These are phyloP conservation scores for Macquaria ambigua DNA, from an alignment of 2,113 vertebrate genomes.

Conservation along the genomic window DNA sequence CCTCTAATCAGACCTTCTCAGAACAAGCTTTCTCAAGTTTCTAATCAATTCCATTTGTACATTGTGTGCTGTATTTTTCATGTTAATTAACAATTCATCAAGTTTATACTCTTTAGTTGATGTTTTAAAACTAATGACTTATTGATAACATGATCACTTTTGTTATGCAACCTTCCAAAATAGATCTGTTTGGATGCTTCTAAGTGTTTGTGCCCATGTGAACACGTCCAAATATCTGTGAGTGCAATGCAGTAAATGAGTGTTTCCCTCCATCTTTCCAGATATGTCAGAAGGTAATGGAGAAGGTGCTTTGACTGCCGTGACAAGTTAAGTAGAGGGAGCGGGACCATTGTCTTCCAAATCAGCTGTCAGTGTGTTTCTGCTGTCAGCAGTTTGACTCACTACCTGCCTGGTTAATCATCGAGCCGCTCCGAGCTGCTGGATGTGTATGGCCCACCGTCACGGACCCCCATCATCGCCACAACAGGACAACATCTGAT, in stretches of 20 bases:
- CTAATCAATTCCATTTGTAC: background rate
- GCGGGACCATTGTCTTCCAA: conserved; percentile 85
- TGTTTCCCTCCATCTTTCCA: conserved; percentile 61
- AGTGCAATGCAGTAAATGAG: conserved; percentile 24
- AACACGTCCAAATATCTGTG: conserved; percentile 1
- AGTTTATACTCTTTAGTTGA: background rate
- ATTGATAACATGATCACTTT: background rate
- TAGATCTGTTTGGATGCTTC: background rate
- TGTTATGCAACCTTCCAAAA: background rate
- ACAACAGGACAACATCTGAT: conserved; percentile 81
- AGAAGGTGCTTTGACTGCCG: conserved; percentile 81
- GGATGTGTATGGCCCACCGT: conserved; percentile 77
- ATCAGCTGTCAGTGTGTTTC: conserved; percentile 83
- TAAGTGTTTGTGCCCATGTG: background rate
- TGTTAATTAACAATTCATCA: background rate
- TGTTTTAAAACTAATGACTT: background rate
- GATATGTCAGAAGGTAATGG: conserved; percentile 75
- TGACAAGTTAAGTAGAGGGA: conserved; percentile 87
- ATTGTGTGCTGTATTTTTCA: background rate
- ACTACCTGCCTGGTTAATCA: conserved; percentile 88
- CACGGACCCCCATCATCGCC: conserved; percentile 67
- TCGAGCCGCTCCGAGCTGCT: conserved; percentile 78
- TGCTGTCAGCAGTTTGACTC: conserved; percentile 85
- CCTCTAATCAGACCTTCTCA: conserved; percentile 4
- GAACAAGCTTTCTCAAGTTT: background rate